Base-by-base conservation (phyloP, 1,140 invertebrate genomes). In the Drosophila sp. region DNA sequence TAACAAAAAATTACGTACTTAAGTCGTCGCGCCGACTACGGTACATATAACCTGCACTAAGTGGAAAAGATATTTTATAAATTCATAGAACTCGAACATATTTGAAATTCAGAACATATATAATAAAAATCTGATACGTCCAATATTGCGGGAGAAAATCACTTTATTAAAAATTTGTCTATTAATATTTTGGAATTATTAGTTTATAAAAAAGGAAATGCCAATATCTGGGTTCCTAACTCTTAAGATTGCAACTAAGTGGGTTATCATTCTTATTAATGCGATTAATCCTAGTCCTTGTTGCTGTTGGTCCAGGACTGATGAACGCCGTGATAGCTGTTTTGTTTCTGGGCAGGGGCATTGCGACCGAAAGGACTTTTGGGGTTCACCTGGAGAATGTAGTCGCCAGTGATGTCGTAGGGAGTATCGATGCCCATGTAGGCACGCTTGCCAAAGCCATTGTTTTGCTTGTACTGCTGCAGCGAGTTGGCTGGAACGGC, bases 291-390 rank as follows among this genome's bases (percentile, higher is more conserved):
- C 56, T 75, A 67, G 41, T 75, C 70, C 71, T 73, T 78, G 77
- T 55, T 78, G 74, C 64, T 70, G 65, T 7, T 71, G 23, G 32
- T 80, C 90, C 90, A 91, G 44, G 76, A 25, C 54, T 80, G 71
- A 44, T 87, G 90, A 11, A 72, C 73, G 23, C 64, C 80, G 3
- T 91, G 90, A 35, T 79, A 90, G 57, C 70, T 76, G 72, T 40
- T 87, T 66, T 91, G 90, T 25, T 68, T 78, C 72, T 91, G 73
- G 62, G 90, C 90, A 1, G 90, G 80, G 0, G 82, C 60, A 35
- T 86, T 90, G 62, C 91, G 86, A 8, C 91, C 91, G 72, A 91
- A 92, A n/a, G 91, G 91, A 10, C 75, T 80, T 70, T 82, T 79
- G n/a, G 82, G 25, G 57, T 92, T 91, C 4, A 91, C 91, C 71